Evolutionary conservation across 1,140 invertebrate species (phyloP), one percentile per base, ranked within the genome.

Genomic region (Anagrus nilaparvatae): DNA sequence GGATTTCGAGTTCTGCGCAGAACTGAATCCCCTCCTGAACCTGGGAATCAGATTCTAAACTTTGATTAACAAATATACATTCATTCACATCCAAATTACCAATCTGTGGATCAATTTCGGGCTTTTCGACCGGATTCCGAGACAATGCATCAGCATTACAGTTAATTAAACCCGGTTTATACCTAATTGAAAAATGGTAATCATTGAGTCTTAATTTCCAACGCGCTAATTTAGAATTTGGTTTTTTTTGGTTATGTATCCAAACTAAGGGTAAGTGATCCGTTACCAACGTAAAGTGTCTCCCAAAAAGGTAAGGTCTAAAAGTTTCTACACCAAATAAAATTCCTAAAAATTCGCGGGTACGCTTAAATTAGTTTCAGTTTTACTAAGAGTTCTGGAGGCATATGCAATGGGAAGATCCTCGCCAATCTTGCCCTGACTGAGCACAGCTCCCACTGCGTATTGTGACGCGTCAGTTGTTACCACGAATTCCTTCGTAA

Each of bases 261-360:
- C 56, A 71, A 36, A 31, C 38, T 20, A 71, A 48, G 3, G 59
- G 55, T 37, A 53, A 49, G 34, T 71, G 67, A 41, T 74, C 69
- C 0, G 67, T 69, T 18, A 58, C 36, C 3, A 72, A 51, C 3
- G 17, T 55, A 48, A 74, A 71, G 20, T 58, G 47, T 18, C 25
- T 55, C 14, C 58, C 58, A 32, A 54, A 55, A 2, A 73, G 40
- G 44, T 63, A 73, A 10, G 50, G 48, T 33, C 52, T 30, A 39
- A 67, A 69, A 23, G 63, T 40, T 46, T 65, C 50, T 3, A 63
- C 50, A 1, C 51, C 58, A 5, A 7, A 33, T 9, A 33, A 3
- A 4, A 33, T 12, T 6, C 16, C 14, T 4, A 16, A 12, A 33
- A 14, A 33, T 19, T 31, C 16, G 10, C 29, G 16, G n/a, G 10